Evolutionary conservation across 2,797 vertebrate species (phyloP), one percentile per base, ranked within the genome.

Genomic region (Pangasius djambal): DNA sequence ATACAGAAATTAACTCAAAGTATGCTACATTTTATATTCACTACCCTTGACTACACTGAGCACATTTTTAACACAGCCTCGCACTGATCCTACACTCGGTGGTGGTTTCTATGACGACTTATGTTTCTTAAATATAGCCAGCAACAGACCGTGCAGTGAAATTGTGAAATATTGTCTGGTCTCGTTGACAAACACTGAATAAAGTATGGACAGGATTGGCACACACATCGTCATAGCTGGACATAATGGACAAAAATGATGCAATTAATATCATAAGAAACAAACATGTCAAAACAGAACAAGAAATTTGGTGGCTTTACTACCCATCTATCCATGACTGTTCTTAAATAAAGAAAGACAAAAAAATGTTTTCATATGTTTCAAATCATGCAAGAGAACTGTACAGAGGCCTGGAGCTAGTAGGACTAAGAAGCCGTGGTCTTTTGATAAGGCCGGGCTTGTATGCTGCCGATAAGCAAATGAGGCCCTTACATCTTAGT

Each of bases 371-470:
- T 10, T 44, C 25, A 65, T 12, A 18, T 10, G 40, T 55, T 78
- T 55, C n/a, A 57, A 10, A 78, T 3, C 50, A 69, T 57, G 34
- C 50, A 44, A 7, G 9, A 31, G 65, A n/a, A 50, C 52, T 34
- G 20, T 44, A 59, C 3, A 18, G 2, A 34, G 1, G 69, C 31
- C 67, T 52, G 6, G 55, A n/a, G 79, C 78, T 31, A 83, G 25
- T 9, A n/a, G 16, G 22, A 86, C 34, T 34, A 86, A 48, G 52
- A 50, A 86, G 75, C 22, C 70, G 2, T 61, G 72, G 34, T 25
- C 10, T 25, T 74, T 59, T 81, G 86, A 87, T 85, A 89, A 87
- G 82, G 13, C 37, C 22, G 20, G 37, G 63, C 28, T 61, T 87
- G 86, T 85, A 44, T 0, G 1, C 10, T 22, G 48, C 55, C 7